Conservation (phyloP, 2,113 vertebrate species). For the Tetraodon nigroviridis region DNA sequence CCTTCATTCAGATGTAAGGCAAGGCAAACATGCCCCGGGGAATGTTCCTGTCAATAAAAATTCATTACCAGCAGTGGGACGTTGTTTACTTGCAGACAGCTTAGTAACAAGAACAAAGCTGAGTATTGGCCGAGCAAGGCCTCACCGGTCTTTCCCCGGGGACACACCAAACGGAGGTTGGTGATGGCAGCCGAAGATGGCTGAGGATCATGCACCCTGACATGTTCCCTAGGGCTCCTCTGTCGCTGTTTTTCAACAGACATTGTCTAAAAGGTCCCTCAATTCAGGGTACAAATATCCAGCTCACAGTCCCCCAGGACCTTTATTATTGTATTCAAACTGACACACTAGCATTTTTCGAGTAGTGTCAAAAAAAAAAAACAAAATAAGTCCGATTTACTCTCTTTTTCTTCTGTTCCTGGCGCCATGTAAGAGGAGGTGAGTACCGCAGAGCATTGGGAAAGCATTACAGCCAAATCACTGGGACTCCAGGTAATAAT, state of each 20-base stretch:
- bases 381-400: too few species aligned
- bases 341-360: neutral
- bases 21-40: slow-evolving; percentile 7
- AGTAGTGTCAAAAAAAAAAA: too few species aligned
- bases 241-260: neutral
- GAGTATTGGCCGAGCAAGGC: neutral
- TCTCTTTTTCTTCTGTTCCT: too few species aligned
- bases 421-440: too few species aligned
- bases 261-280: too few species aligned
- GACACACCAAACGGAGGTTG: neutral
- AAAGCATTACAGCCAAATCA: too few species aligned
- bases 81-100: slow-evolving; percentile 25
- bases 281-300: too few species aligned
- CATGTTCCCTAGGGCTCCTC: neutral
- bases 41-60: slow-evolving; percentile 45
- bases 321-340: too few species aligned
- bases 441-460: too few species aligned
- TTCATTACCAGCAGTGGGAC: slow-evolving; percentile 16
- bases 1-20: slow-evolving; percentile 16
- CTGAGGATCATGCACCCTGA: neutral
- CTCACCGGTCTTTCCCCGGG: neutral
- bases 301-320: too few species aligned
- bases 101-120: slow-evolving; percentile 12
- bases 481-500: too few species aligned
- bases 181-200: neutral